Base-by-base conservation (phyloP, 1,140 invertebrate species). In the Trichogramma pretiosum region DNA sequence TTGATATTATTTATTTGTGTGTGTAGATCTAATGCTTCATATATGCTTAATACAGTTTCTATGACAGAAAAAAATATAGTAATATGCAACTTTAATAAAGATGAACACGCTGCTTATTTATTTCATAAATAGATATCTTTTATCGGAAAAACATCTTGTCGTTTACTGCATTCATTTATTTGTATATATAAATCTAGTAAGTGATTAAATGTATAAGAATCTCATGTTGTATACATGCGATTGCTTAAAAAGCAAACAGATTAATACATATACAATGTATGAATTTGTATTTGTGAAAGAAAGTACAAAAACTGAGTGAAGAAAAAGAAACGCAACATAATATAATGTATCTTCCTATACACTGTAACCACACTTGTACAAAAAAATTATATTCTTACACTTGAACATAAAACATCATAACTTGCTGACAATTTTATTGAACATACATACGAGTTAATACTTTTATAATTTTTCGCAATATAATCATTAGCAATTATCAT, bases 1-100 rank as follows among this genome's bases (percentile, higher is more conserved):
- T 61, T 68, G 68, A 65, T 66, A 54, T 56, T 67, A 58, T 70
- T 70, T 70, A 70, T 70, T 68, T 68, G 60, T 64, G 68, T 61
- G 61, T 61, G 54, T 61, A 66, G 57, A 58, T 64, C 57, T 63
- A 68, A 61, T 65, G 61, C 58, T 65, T 56, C 54, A 62, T 70
- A 68, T 62, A 68, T 60, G 64, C 63, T 65, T 70, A 67, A 70
- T 70, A 67, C 64, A 70, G 56, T 64, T 56, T 65, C 64, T 68
- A 67, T 66, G 64, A 62, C 61, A 63, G 61, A 67, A 65, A 64
- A 61, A 54, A 66, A 65, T n/a, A n/a, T n/a, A n/a, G n/a, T n/a
- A 63, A 68, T 66, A 65, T 54, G 57, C 62, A 65, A 68, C 64
- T 67, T 60, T 67, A 58, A 58, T 63, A 67, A 64, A n/a, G n/a